Evolutionary conservation across 2,797 vertebrate genomes (phyloP).

Genomic region (Leptatherina wallacei): DNA sequence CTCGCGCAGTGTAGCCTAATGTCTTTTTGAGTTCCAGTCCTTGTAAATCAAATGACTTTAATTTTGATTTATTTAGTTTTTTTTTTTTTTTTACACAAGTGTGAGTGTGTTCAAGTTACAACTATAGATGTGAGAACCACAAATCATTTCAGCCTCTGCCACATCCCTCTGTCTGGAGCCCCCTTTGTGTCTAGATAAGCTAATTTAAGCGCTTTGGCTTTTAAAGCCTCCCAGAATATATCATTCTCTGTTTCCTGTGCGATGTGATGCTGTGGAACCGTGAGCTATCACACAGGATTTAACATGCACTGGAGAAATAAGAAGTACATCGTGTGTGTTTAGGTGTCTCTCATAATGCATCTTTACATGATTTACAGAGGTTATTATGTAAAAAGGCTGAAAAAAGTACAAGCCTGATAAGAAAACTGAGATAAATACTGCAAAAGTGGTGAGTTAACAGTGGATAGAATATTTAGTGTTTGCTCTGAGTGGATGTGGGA

Average conservation of each 20-base stretch:
- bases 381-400: not conserved
- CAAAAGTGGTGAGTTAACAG: not conserved
- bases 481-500: not conserved
- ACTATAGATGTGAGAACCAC: not conserved
- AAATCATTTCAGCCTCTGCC: not conserved
- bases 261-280: conserved; percentile 27
- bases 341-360: conserved; percentile 1
- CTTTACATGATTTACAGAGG: not conserved
- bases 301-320: conserved; percentile 12
- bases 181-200: conserved; percentile 59
- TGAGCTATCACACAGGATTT: conserved; percentile 33
- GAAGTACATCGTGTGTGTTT: not conserved
- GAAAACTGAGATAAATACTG: not conserved
- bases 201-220: conserved; percentile 17
- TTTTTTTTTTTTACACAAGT: not conserved
- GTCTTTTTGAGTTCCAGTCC: not conserved
- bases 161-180: conserved; percentile 21
- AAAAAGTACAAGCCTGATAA: not conserved
- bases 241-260: conserved; percentile 4
- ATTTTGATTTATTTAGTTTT: not conserved
- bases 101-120: not conserved
- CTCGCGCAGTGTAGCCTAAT: not conserved
- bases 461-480: not conserved
- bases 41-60: not conserved
- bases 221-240: conserved; percentile 24